phyloP scores from a whole-genome alignment of 2,888 invertebrate genomes.

The Andrena bicolor region DNA sequence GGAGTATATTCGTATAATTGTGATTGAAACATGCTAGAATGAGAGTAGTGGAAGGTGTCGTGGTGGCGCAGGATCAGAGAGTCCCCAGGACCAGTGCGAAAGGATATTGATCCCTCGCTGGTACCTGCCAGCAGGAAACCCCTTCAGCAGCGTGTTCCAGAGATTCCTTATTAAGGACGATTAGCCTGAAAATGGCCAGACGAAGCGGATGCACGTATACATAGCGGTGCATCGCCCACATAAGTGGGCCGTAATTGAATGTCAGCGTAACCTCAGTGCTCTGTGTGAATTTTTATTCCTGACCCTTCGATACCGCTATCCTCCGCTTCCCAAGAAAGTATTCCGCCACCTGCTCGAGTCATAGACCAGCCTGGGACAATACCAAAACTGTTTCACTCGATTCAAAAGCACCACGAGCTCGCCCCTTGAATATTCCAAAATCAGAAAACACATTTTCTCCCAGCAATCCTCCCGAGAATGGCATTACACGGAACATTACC shows the following conservation, averaged over 20 bases:
- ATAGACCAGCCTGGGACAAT: background rate
- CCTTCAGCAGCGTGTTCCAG: slow-evolving; percentile 42
- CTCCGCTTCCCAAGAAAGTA: slow-evolving; percentile 13
- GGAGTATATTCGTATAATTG: too few relatives aligned
- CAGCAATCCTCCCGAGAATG: slow-evolving; percentile 6
- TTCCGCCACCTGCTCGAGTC: background rate
- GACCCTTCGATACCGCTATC: slow-evolving; percentile 39
- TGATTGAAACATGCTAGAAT: too few relatives aligned
- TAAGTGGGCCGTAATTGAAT: slow-evolving; percentile 75
- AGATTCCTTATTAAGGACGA: slow-evolving; percentile 73
- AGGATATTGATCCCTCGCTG: slow-evolving; percentile 47
- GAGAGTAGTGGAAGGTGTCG: background rate
- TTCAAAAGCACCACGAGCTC: too few relatives aligned
- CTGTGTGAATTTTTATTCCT: slow-evolving; percentile 37
- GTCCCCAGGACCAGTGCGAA: slow-evolving; percentile 15
- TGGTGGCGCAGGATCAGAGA: slow-evolving; percentile 37
- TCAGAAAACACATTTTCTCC: too few relatives aligned
- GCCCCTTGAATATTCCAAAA: too few relatives aligned
- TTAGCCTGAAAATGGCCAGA: slow-evolving; percentile 67
- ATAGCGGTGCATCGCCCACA: slow-evolving; percentile 51
- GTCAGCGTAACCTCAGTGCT: slow-evolving; percentile 59
- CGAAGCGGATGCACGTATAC: slow-evolving; percentile 64
- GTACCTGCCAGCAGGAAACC: slow-evolving; percentile 48
- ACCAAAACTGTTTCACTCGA: too few relatives aligned
- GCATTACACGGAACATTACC: slow-evolving; percentile 69